Evolutionary conservation across 2,113 vertebrate species (phyloP).

Genomic region (Stegastes partitus): DNA sequence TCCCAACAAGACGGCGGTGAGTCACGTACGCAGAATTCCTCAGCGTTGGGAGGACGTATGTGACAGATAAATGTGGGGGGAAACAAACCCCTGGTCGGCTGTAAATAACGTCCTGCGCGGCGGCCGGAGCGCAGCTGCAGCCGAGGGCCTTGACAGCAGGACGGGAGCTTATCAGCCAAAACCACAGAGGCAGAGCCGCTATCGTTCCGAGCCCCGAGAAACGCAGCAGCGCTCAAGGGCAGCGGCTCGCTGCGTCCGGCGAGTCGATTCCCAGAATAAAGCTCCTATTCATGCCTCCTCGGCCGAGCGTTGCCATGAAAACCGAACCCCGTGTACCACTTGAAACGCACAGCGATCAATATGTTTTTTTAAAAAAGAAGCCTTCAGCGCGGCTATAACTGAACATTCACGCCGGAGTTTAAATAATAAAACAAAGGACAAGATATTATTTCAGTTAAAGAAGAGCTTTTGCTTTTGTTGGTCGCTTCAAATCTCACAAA

Average conservation of each 20-base stretch:
- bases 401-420: too few species aligned
- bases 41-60: slow-evolving; percentile 5
- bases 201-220: slow-evolving; percentile 35
- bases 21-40: neutral
- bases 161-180: slow-evolving; percentile 60
- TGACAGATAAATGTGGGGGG: slow-evolving; percentile 32
- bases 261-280: slow-evolving; percentile 43
- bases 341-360: slow-evolving; percentile 4
- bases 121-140: slow-evolving; percentile 44
- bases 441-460: too few species aligned
- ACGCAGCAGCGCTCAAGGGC: slow-evolving; percentile 52
- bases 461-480: too few species aligned
- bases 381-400: too few species aligned
- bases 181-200: slow-evolving; percentile 34
- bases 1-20: too few species aligned
- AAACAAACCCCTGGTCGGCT: slow-evolving; percentile 23
- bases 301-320: slow-evolving; percentile 22
- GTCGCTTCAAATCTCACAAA: too few species aligned
- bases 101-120: slow-evolving; percentile 37
- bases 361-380: neutral
- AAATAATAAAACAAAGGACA: too few species aligned
- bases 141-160: slow-evolving; percentile 48
- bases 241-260: slow-evolving; percentile 9
- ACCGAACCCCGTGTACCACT: slow-evolving; percentile 3
- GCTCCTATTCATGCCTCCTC: slow-evolving; percentile 50